These are phyloP conservation scores for Dicrostonyx torquatus DNA, from an alignment of 2,797 vertebrate species.

Conservation along the genomic window DNA sequence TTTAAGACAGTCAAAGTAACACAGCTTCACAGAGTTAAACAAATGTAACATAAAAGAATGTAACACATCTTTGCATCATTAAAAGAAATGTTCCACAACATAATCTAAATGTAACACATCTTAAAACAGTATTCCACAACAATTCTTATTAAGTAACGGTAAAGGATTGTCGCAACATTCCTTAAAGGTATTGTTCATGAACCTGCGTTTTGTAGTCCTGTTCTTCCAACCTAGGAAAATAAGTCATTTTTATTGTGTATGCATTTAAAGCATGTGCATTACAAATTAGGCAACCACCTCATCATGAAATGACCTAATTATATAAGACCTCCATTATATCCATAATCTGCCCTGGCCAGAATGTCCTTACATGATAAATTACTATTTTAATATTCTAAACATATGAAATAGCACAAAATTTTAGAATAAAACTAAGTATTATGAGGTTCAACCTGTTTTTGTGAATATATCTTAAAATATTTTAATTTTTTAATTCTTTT, in stretches of 20 bases:
- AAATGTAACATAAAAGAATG: background rate
- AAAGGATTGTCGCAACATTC: background rate
- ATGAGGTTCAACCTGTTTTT: background rate
- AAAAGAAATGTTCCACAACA: background rate
- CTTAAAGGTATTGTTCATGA: background rate
- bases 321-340: background rate
- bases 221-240: background rate
- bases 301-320: background rate
- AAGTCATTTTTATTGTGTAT: background rate
- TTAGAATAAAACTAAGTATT: background rate
- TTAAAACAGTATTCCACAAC: background rate
- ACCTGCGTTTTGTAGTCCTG: background rate
- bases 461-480: background rate
- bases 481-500: background rate
- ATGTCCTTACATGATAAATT: background rate
- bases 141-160: background rate
- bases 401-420: background rate
- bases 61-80: background rate
- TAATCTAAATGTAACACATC: background rate
- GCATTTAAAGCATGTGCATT: background rate
- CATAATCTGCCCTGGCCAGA: background rate
- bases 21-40: background rate
- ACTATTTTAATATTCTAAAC: background rate
- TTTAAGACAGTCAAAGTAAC: background rate
- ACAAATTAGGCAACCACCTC: background rate